phyloP scores from a whole-genome alignment of 37 sponge, comb jelly and placozoan species.

The Halichondria panicea region DNA sequence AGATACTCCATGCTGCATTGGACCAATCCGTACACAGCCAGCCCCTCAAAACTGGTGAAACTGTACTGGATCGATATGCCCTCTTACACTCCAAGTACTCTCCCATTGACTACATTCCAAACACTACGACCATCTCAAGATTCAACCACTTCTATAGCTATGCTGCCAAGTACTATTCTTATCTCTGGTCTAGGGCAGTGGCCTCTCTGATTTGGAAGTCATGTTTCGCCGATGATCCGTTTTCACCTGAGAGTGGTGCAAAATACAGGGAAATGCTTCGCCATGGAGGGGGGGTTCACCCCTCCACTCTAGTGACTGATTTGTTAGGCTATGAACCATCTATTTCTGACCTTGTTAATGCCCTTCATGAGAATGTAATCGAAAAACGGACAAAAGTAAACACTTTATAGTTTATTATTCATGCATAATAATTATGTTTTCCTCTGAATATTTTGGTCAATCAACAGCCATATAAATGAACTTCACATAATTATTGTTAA shows the following conservation, averaged over 20 bases:
- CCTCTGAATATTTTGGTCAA: neutral
- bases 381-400: neutral
- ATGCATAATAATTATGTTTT: constrained; percentile 6
- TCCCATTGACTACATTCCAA: constrained; percentile 14
- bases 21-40: constrained; percentile 73
- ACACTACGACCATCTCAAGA: constrained; percentile 69
- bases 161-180: constrained; percentile 91
- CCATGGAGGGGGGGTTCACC: constrained; percentile 67
- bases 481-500: neutral
- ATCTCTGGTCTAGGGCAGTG: constrained; percentile 86
- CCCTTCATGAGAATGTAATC: constrained; percentile 26
- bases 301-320: constrained; percentile 50
- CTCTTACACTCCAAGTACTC: constrained; percentile 43
- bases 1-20: constrained; percentile 65
- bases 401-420: neutral
- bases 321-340: constrained; percentile 77
- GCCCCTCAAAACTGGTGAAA: neutral
- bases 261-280: constrained; percentile 54
- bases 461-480: neutral
- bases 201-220: constrained; percentile 83
- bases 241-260: constrained; percentile 62
- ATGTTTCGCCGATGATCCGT: constrained; percentile 78
- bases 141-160: constrained; percentile 88
- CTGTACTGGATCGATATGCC: constrained; percentile 5
- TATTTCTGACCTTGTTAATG: constrained; percentile 62